These are phyloP conservation scores for Drosophila monieri DNA, from an alignment of 2,888 invertebrate genomes.

Conservation along the genomic window DNA sequence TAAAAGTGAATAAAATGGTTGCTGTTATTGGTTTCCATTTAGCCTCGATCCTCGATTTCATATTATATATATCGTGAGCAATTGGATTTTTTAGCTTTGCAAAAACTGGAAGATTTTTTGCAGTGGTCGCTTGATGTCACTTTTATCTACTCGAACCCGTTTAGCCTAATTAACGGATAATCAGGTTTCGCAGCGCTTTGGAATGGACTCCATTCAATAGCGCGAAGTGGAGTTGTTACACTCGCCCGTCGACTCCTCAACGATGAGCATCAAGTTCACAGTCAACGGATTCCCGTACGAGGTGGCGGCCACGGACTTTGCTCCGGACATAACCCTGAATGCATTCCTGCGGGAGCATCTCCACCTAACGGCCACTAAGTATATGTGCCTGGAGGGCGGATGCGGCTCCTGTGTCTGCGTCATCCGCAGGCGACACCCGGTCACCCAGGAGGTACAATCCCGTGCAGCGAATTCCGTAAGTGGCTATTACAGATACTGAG, in stretches of 20 bases:
- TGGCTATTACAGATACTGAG: neutral
- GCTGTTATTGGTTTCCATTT: too few relatives aligned
- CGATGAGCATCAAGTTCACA: conserved; percentile 67
- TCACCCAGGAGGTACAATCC: conserved; percentile 40
- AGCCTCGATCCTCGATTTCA: neutral
- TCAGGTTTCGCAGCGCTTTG: conserved; percentile 54
- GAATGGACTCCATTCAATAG: conserved; percentile 35
- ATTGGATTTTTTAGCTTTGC: neutral
- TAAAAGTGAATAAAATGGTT: neutral
- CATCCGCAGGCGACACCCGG: conserved; percentile 80
- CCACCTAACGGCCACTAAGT: conserved; percentile 87
- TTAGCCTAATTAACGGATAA: conserved; percentile 49
- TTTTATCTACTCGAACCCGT: conserved; percentile 50
- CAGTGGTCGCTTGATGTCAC: conserved; percentile 18
- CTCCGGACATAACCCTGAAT: conserved; percentile 85
- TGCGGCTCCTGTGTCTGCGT: conserved; percentile 87
- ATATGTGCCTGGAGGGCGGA: conserved; percentile 88
- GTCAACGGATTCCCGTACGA: conserved; percentile 69
- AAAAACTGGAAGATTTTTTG: conserved; percentile 30
- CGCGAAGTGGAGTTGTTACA: conserved; percentile 20
- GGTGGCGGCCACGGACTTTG: conserved; percentile 79
- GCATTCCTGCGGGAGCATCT: conserved; percentile 86
- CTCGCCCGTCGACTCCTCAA: conserved; percentile 27
- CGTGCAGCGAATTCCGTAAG: conserved; percentile 34
- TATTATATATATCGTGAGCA: too few relatives aligned